Conservation (phyloP, 1,140 invertebrate genomes). For the Acyrthosiphon pisum region DNA sequence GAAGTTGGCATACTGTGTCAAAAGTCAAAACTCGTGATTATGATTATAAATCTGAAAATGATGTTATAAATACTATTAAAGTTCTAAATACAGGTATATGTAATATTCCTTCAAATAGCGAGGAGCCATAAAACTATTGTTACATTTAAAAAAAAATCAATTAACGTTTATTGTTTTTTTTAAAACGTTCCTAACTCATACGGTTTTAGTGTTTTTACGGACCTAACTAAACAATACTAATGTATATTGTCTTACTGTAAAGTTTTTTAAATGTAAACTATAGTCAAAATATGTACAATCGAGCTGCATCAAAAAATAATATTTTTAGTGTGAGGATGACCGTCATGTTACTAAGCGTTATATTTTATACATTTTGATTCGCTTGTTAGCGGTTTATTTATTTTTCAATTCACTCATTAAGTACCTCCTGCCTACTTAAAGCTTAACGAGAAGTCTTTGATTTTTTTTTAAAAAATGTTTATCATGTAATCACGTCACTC, state of each 20-base stretch:
- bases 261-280: no score
- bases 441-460: background rate
- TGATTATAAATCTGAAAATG: background rate
- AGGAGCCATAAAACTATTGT: background rate
- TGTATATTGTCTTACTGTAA: no score
- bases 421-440: background rate
- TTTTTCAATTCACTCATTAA: background rate
- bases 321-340: no score
- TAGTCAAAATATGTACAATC: no score
- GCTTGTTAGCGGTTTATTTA: background rate
- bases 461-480: background rate
- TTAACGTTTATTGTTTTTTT: no score
- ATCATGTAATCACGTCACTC: background rate
- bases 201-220: background rate
- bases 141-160: no score
- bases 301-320: no score
- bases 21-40: background rate
- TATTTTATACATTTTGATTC: background rate
- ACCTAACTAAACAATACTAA: no score
- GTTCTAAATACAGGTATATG: background rate
- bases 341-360: background rate
- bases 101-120: background rate
- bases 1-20: background rate
- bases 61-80: background rate
- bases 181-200: background rate